Percentiles rank a stretch among this genome's conserved stretches.
Evolutionary conservation across 2,797 vertebrate species (phyloP).

Genomic region (Poeciliopsis paucimaculata): DNA sequence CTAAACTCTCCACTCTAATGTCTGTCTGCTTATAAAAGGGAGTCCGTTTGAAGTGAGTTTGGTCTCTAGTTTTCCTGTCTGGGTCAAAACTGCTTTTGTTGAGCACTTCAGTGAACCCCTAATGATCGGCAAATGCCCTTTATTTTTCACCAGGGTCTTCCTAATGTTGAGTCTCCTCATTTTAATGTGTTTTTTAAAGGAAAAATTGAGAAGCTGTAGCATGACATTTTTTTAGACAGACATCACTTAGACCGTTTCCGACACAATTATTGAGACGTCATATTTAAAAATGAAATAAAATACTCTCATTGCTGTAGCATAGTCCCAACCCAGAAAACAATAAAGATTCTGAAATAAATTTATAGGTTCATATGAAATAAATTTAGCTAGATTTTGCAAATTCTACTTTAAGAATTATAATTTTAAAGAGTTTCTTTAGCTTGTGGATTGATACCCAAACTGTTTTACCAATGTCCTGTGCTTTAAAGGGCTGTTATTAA

Average conservation of each 20-base stretch:
- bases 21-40: constrained; percentile 28
- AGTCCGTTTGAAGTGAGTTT: constrained; percentile 38
- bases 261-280: not conserved
- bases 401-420: not conserved
- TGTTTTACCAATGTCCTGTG: not conserved
- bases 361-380: not conserved
- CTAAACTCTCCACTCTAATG: constrained; percentile 20
- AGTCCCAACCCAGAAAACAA: not conserved
- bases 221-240: constrained; percentile 3
- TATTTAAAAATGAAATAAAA: not conserved
- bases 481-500: not conserved
- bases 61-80: constrained; percentile 7
- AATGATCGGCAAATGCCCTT: constrained; percentile 46
- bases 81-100: constrained; percentile 17
- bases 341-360: not conserved
- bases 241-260: not conserved
- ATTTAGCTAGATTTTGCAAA: not conserved
- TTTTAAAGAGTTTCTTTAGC: not conserved
- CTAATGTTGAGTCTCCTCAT: constrained; percentile 16
- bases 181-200: constrained; percentile 4
- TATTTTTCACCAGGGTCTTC: constrained; percentile 7
- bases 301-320: not conserved
- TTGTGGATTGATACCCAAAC: not conserved
- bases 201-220: not conserved
- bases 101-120: constrained; percentile 13